phyloP scores from a whole-genome alignment of 2,888 invertebrate genomes.

The Punctoribates punctum region DNA sequence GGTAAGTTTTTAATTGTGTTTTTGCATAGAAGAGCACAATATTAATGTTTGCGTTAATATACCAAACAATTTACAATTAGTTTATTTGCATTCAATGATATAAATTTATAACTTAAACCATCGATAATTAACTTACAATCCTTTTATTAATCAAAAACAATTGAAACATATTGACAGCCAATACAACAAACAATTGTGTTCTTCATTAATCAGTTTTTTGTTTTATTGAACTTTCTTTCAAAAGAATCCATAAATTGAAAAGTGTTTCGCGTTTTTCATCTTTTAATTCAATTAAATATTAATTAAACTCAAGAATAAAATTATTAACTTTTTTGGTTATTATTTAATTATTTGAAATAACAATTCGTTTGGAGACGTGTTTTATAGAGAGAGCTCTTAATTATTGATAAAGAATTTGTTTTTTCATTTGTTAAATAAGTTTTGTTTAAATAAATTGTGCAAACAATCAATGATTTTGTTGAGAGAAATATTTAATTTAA shows the following conservation, averaged over 20 bases:
- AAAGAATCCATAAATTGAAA: background rate
- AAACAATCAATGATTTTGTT: constrained; percentile 27
- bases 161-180: too few species aligned
- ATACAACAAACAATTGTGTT: too few species aligned
- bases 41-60: background rate
- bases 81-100: constrained; percentile 8
- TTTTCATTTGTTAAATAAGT: background rate
- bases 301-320: background rate
- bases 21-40: constrained; percentile 12
- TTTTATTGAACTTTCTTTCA: too few species aligned
- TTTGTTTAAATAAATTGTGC: constrained; percentile 28
- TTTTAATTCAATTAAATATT: too few species aligned
- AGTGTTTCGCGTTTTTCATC: background rate
- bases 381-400: constrained; percentile 24
- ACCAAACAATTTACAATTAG: background rate
- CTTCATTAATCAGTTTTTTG: too few species aligned
- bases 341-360: background rate
- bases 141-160: too few species aligned
- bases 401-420: constrained; percentile 18
- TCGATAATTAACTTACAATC: background rate
- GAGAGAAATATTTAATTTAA: constrained; percentile 12
- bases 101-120: background rate
- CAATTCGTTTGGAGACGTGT: constrained; percentile 23
- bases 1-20: constrained; percentile 9
- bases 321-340: background rate